A percentile compares a stretch with the other conserved stretches of the same genome.
phyloP scores from a whole-genome alignment of 2,888 invertebrate species.

The Spialia ferax region DNA sequence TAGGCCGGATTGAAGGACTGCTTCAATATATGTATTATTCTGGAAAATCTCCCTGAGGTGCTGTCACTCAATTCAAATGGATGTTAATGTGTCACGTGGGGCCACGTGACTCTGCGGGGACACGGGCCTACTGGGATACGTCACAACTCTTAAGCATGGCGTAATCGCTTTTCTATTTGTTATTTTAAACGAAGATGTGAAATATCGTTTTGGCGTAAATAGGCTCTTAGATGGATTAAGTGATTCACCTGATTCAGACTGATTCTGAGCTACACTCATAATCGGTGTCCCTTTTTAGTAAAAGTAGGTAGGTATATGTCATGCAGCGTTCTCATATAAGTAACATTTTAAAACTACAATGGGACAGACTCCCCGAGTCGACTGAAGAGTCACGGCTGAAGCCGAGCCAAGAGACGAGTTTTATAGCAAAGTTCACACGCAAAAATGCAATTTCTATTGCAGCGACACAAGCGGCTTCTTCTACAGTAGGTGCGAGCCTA shows the following conservation, averaged over 20 bases:
- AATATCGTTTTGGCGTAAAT: neutral
- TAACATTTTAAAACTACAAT: neutral
- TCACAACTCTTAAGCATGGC: conserved; percentile 10
- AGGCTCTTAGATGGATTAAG: too few species aligned
- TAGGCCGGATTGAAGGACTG: conserved; percentile 46
- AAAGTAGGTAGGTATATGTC: too few species aligned
- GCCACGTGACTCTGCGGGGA: conserved; percentile 53
- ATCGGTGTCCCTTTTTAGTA: too few species aligned
- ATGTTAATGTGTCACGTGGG: conserved; percentile 67
- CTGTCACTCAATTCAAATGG: conserved; percentile 68
- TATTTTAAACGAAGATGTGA: neutral
- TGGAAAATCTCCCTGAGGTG: conserved; percentile 57
- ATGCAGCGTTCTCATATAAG: too few species aligned
- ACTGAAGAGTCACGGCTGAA: neutral
- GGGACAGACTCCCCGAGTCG: neutral
- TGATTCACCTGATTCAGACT: too few species aligned
- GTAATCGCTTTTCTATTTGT: conserved; percentile 27
- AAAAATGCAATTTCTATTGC: conserved; percentile 11
- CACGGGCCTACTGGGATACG: conserved; percentile 31
- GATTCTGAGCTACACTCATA: too few species aligned
- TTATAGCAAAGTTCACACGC: conserved; percentile 9
- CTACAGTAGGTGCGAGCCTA: conserved; percentile 17
- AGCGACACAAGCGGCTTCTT: conserved; percentile 19
- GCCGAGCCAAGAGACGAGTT: neutral
- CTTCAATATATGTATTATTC: conserved; percentile 52